Base-by-base conservation (phyloP, 2,888 invertebrate genomes). In the Halocaridina rubra region DNA sequence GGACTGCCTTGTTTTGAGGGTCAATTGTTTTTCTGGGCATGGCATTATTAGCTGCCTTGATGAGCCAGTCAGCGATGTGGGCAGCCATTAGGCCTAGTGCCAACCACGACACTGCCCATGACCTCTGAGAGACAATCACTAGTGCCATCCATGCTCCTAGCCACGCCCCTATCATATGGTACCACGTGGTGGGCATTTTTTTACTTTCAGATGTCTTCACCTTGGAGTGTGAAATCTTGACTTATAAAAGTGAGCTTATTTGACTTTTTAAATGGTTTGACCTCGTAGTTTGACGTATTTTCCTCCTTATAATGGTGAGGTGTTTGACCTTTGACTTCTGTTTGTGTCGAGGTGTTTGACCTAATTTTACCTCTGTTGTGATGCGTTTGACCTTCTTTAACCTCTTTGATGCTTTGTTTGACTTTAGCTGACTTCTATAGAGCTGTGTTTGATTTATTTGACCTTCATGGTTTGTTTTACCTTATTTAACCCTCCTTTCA, bases 1-100 rank as follows among this genome's bases (percentile, higher is more conserved):
- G 79, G 16, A 90, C 89, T 3, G 90, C 89, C 76, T 90, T 90
- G 29, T 89, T 88, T 5, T 84, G 39, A 19, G 82, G 32, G 16
- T 89, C 88, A 24, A 89, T 88, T 32, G 74, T 59, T n/a, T 76
- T 86, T 67, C 88, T 85, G 0, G 88, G 88, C 79, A 88, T 64
- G 8, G 87, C 78, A 67, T 89, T 88, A 19, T 81, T 61, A n/a
- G 89, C 69, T 5, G 85, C 81, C 61, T 89, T 89, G 32, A 88
- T 77, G 13, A 86, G 30, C 80, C 86, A 85, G 64, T 88, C 88
- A 1, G 87, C 87, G 22, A 89, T 59, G 53, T 88, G 85, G 27
- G 86, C 86, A 0, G 88, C 88, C 61, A 88, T 33, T n/a, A 87
- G 74, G 4, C 86, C 85, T 10, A 88, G 33, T 29, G 86, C 80